These are phyloP conservation scores for Alsophila aescularia DNA, from an alignment of 2,888 invertebrate species.

Conservation along the genomic window DNA sequence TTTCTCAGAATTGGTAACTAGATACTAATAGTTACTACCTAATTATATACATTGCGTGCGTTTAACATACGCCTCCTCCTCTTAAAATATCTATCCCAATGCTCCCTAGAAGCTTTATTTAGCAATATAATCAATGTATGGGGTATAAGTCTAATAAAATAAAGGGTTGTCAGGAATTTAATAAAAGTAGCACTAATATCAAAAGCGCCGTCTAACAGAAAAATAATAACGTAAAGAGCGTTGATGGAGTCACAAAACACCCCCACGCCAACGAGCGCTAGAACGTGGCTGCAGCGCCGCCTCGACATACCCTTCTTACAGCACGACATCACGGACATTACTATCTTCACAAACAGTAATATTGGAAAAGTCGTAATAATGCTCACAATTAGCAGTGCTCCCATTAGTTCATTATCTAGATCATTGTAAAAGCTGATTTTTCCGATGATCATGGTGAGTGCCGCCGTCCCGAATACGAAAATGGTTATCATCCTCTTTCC, in stretches of 20 bases:
- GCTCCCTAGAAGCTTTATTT: not conserved
- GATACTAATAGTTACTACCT: too few relatives aligned
- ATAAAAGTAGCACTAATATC: too few relatives aligned
- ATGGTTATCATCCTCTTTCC: constrained; percentile 1
- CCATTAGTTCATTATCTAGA: too few relatives aligned
- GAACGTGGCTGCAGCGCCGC: not conserved
- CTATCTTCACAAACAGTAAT: not conserved
- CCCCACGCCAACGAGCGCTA: not conserved
- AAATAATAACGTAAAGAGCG: too few relatives aligned
- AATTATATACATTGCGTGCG: too few relatives aligned
- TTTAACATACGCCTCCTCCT: not conserved
- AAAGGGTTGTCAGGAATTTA: too few relatives aligned
- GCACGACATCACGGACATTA: constrained; percentile 3
- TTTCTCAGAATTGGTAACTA: too few relatives aligned
- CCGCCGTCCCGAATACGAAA: not conserved
- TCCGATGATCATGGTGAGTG: too few relatives aligned
- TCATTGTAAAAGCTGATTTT: not conserved
- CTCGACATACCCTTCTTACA: not conserved
- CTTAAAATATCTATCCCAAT: not conserved
- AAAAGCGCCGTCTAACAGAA: too few relatives aligned
- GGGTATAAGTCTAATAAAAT: not conserved
- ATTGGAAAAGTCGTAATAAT: not conserved
- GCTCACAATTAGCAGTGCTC: not conserved
- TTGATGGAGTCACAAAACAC: not conserved
- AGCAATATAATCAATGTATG: not conserved